Percentiles rank a stretch among this genome's conserved stretches.
These are phyloP conservation scores for Pongo abelii DNA, from an alignment of 2,113 vertebrate genomes.

Conservation along the genomic window DNA sequence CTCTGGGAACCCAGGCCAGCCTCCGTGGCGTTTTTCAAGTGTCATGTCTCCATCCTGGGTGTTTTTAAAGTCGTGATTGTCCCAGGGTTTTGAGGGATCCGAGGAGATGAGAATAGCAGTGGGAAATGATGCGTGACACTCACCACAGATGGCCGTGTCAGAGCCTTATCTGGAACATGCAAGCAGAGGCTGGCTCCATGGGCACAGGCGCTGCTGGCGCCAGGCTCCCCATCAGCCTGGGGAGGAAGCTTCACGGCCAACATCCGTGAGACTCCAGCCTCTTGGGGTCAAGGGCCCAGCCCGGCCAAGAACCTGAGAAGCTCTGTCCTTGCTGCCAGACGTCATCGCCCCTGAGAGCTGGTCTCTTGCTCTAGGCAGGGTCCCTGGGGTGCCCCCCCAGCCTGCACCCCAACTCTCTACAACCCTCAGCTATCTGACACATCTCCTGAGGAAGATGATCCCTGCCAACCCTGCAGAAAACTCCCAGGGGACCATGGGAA, in stretches of 20 bases:
- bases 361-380: no score
- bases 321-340: neutral
- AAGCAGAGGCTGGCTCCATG: no score
- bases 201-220: neutral
- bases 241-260: neutral
- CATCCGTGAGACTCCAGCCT: neutral
- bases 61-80: neutral
- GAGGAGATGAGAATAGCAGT: neutral
- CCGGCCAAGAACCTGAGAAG: neutral
- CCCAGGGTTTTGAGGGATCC: neutral
- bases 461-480: neutral
- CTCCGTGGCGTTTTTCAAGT: rapidly evolving
- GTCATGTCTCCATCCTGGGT: rapidly evolving
- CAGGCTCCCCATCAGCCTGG: neutral
- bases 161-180: neutral
- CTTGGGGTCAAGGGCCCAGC: neutral
- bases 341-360: no score
- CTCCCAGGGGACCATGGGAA: rapidly evolving
- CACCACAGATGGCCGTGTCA: rapidly evolving
- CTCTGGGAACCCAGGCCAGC: neutral
- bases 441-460: neutral
- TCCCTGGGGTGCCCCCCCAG: rapidly evolving
- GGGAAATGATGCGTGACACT: neutral
- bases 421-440: neutral
- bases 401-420: rapidly evolving